Conservation (phyloP, 2,113 vertebrate species). For the Pseudorasbora parva region DNA sequence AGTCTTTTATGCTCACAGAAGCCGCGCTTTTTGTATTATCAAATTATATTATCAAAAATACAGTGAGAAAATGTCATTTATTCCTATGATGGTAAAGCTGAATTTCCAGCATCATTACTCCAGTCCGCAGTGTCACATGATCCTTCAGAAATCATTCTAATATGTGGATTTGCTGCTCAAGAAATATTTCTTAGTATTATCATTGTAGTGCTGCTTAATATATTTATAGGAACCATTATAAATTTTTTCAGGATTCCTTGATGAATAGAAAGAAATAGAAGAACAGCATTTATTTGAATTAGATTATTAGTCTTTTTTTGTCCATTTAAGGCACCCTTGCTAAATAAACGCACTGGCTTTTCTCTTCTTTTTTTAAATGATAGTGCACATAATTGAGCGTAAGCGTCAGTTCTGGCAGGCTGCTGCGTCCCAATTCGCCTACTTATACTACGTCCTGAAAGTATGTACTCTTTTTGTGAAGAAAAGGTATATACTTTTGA, state of each 20-base stretch:
- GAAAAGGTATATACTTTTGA: no score
- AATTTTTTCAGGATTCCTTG: neutral
- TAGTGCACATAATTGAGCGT: neutral
- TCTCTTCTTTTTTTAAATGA: no score
- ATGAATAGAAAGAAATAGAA: no score
- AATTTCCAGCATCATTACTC: neutral
- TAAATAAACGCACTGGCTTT: no score
- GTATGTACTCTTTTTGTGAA: no score
- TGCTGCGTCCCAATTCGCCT: no score
- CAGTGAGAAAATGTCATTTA: no score
- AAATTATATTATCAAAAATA: no score
- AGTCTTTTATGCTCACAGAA: neutral
- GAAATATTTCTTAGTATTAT: neutral
- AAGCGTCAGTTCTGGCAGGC: no score
- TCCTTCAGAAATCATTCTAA: neutral
- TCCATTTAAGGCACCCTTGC: neutral
- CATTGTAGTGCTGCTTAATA: neutral
- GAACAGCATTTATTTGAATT: neutral
- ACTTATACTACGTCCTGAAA: no score
- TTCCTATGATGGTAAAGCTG: neutral
- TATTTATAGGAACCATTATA: neutral
- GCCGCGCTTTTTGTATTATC: no score
- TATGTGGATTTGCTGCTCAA: neutral
- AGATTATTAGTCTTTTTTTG: neutral
- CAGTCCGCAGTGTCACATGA: neutral